Percentiles rank a stretch among this genome's conserved stretches.
Conservation (phyloP, 2,113 vertebrate genomes). For the Alethe diademata region DNA sequence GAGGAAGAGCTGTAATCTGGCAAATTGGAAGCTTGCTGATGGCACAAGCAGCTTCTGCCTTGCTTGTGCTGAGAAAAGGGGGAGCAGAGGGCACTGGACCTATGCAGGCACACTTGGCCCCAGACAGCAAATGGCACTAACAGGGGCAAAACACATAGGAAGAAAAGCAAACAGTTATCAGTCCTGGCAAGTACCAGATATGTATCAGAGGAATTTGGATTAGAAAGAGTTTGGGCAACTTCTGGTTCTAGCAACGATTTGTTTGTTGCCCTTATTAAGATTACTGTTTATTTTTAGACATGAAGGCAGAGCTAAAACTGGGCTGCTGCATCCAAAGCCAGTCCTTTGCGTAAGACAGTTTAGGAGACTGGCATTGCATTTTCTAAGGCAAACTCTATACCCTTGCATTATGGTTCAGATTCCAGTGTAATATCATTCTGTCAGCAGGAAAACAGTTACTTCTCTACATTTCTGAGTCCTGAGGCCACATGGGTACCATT, state of each 20-base stretch:
- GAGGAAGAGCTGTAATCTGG: background rate
- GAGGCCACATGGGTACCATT: background rate
- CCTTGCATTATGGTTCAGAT: background rate
- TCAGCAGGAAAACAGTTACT: background rate
- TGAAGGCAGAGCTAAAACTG: background rate
- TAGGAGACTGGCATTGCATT: background rate
- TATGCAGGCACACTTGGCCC: background rate
- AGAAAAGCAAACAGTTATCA: background rate
- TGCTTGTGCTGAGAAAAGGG: background rate
- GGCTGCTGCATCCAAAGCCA: background rate
- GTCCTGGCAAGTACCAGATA: background rate
- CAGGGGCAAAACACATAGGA: rapidly evolving
- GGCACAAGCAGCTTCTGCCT: background rate
- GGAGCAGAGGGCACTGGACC: background rate
- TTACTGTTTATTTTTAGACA: constrained; percentile 14
- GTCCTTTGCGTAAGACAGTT: background rate
- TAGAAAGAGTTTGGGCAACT: constrained; percentile 3
- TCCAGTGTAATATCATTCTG: background rate
- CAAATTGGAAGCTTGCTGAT: background rate
- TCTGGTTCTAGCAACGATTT: background rate
- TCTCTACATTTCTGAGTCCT: background rate
- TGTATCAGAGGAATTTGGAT: background rate
- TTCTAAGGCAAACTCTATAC: background rate
- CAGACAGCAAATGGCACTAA: background rate
- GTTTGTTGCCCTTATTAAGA: background rate